Conservation (phyloP, 2,888 invertebrate species). For the Drosophila histrio region DNA sequence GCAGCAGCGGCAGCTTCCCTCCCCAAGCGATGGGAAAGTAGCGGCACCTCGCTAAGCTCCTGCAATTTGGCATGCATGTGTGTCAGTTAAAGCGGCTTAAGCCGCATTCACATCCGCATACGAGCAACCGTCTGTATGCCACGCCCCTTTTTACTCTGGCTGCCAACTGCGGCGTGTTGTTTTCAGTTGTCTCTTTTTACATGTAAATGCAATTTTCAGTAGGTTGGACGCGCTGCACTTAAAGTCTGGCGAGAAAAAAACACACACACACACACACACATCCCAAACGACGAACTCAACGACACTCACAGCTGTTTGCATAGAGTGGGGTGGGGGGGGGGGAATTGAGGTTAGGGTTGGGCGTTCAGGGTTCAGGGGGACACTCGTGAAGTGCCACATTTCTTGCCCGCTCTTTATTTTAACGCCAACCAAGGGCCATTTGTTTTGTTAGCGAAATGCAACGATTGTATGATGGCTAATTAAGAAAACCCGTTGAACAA, state of each 20-base stretch:
- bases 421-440: constrained; percentile 34
- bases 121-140: not conserved
- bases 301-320: constrained; percentile 46
- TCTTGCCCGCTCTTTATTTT: constrained; percentile 50
- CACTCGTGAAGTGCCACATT: constrained; percentile 56
- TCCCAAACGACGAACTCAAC: not conserved
- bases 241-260: constrained; percentile 43
- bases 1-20: not conserved
- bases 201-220: constrained; percentile 75
- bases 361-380: too few relatives aligned
- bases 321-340: constrained; percentile 1
- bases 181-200: constrained; percentile 55
- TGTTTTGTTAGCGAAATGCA: constrained; percentile 51
- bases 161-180: constrained; percentile 5
- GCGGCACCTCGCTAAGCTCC: constrained; percentile 53
- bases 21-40: not conserved
- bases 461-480: constrained; percentile 49
- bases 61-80: constrained; percentile 56
- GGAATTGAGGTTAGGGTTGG: too few relatives aligned
- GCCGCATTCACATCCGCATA: constrained; percentile 40
- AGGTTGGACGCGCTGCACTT: constrained; percentile 42
- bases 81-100: constrained; percentile 76
- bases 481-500: constrained; percentile 23
- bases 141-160: not conserved
- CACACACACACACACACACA: too few relatives aligned